Evolutionary conservation across 2,113 vertebrate genomes (phyloP), one percentile per base, ranked within the genome.

Genomic region (Equus quagga): DNA sequence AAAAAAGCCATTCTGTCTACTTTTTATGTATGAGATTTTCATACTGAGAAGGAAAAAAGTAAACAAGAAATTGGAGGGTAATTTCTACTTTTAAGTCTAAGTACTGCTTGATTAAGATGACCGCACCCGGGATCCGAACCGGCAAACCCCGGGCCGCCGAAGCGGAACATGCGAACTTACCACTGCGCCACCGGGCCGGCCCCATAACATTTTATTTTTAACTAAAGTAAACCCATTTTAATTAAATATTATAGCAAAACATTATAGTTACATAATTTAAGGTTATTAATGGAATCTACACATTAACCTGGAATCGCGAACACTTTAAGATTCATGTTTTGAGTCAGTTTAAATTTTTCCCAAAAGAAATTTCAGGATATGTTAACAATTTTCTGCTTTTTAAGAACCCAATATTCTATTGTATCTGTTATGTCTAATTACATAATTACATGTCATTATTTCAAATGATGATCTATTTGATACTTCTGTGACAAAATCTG

Each of bases 281-380:
- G 54, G 33, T 89, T 36, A 80, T 44, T 92, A 80, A 80, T 86
- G 44, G 18, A 78, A 83, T 64, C 28, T 13, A 70, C n/a, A 65
- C 28, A 17, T 72, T 92, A 83, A 92, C 5, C 31, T 91, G 36
- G 78, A 84, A 65, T 51, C 60, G 88, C 81, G 54, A 95, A 84
- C 24, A 58, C 5, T 13, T 80, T 13, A 54, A 46, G 18, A 56
- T 64, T 58, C 49, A 49, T 49, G 49, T 49, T 7, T 49, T 49
- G 11, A 11, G 49, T 49, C 49, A 49, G 49, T 49, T 49, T 49
- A 49, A 49, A 7, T 58, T 56, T 46, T 92, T 54, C 36, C 67
- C 54, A 64, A 69, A 81, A 88, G 62, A 84, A 92, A 86, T 54
- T 62, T 90, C 36, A 15, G 33, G 18, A 33, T 49, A 69, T 26